Evolutionary conservation across 2,113 vertebrate species (phyloP).

Genomic region (Diadophis punctatus): DNA sequence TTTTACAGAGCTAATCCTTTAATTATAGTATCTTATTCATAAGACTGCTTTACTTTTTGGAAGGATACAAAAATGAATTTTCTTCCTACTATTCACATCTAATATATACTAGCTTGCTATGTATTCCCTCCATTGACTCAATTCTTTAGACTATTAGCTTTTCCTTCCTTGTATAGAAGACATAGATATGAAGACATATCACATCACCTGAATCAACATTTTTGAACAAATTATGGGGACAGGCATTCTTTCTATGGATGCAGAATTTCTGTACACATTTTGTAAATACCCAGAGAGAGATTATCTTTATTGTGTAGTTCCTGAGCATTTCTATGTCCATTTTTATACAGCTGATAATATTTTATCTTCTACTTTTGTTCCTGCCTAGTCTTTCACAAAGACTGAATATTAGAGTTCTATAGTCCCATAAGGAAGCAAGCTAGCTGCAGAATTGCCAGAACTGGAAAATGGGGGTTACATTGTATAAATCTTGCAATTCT

Average conservation of each 20-base stretch:
- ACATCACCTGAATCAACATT: neutral
- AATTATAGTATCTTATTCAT: neutral
- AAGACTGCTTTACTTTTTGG: neutral
- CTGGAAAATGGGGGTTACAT: neutral
- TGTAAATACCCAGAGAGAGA: neutral
- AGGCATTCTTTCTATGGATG: neutral
- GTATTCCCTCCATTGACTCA: neutral
- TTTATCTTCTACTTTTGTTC: neutral
- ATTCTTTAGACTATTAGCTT: neutral
- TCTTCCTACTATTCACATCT: neutral
- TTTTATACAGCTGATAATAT: neutral
- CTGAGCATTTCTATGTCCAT: neutral
- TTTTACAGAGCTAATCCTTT: neutral
- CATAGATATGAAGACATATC: neutral
- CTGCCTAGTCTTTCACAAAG: neutral
- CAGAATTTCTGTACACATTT: neutral
- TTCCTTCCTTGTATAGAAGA: neutral
- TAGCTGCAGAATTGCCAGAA: neutral
- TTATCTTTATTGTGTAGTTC: neutral
- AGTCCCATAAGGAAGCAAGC: neutral
- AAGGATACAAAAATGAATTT: too few relatives aligned
- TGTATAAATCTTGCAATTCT: conserved; percentile 34
- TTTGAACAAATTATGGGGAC: neutral
- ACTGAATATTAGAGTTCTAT: neutral
- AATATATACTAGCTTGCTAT: neutral